A percentile compares a stretch with the other conserved stretches of the same genome.
These are phyloP conservation scores for Platorchestia sp. DNA, from an alignment of 1,140 invertebrate genomes.

Conservation along the genomic window DNA sequence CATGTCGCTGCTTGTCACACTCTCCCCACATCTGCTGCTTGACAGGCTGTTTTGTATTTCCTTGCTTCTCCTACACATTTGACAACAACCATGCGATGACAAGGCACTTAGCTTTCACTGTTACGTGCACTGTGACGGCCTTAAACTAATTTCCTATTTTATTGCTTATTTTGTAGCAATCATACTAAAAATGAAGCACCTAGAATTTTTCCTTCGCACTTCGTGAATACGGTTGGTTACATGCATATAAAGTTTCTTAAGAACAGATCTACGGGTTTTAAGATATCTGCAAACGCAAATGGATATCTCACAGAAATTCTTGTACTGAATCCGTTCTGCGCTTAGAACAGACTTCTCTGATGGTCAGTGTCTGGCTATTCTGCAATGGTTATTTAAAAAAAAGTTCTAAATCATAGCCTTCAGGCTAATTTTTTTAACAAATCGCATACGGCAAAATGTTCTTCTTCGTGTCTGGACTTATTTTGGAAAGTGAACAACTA, in stretches of 20 bases:
- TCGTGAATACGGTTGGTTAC: not conserved
- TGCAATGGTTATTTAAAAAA: not conserved
- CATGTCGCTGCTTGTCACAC: not conserved
- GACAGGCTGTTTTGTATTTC: not conserved
- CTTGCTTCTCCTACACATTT: not conserved
- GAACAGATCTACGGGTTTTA: not conserved
- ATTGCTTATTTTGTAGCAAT: not conserved
- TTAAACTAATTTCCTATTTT: not conserved
- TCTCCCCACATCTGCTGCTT: not conserved
- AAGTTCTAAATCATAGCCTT: not conserved
- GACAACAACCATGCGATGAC: not conserved
- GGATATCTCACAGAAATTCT: not conserved
- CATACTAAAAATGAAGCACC: not conserved
- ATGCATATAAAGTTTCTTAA: no score
- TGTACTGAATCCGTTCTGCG: not conserved
- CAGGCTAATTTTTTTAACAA: no score
- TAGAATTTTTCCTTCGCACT: not conserved
- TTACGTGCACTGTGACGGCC: not conserved
- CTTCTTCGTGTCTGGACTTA: not conserved
- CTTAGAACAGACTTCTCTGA: not conserved
- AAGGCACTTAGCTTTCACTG: not conserved
- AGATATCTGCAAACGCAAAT: not conserved
- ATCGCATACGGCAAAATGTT: not conserved
- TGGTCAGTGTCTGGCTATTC: not conserved
- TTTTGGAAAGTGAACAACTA: not conserved